Percentiles rank a stretch among this genome's conserved stretches.
Evolutionary conservation across 2,113 vertebrate species (phyloP).

Genomic region (Aplodontia rufa): DNA sequence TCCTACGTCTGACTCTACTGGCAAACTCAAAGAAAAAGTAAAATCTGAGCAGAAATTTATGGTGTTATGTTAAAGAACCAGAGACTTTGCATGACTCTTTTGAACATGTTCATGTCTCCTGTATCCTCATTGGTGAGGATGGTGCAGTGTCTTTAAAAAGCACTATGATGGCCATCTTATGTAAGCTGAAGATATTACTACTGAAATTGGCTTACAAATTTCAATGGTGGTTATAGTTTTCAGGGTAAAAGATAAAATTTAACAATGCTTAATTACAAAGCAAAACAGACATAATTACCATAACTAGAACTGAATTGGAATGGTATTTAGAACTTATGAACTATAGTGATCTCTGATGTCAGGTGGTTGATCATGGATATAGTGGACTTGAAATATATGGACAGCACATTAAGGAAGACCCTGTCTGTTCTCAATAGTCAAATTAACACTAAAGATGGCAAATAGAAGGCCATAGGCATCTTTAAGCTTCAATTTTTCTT

Average conservation of each 20-base stretch:
- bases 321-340: background rate
- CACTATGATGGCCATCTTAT: background rate
- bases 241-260: background rate
- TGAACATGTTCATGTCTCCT: background rate
- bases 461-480: background rate
- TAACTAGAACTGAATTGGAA: background rate
- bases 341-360: background rate
- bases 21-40: background rate
- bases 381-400: background rate
- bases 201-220: background rate
- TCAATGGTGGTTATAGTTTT: background rate
- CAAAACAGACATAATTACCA: background rate
- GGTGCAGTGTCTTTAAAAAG: background rate
- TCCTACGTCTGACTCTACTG: background rate
- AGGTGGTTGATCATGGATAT: background rate
- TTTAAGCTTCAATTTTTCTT: background rate
- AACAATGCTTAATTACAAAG: background rate
- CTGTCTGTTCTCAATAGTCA: background rate
- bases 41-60: background rate
- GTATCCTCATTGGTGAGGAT: background rate
- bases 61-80: background rate
- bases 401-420: background rate
- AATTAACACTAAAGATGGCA: background rate
- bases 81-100: background rate
- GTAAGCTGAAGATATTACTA: background rate